phyloP scores from a whole-genome alignment of 2,797 vertebrate species.

The Champsocephalus esox region DNA sequence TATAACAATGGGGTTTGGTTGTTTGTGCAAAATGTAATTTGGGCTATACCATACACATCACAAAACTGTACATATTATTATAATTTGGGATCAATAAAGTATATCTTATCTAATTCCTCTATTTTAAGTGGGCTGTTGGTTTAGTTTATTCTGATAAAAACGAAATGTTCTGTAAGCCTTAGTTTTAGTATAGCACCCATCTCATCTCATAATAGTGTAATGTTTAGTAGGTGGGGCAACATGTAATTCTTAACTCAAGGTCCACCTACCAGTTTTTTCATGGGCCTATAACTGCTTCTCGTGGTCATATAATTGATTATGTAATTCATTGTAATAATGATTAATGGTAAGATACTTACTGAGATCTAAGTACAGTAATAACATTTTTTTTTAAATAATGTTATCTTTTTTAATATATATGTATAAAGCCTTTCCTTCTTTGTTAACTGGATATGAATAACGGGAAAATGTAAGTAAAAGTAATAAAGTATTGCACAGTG shows the following conservation, averaged over 20 bases:
- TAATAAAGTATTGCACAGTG: too few relatives aligned
- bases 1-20: neutral
- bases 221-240: neutral
- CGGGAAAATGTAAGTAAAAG: too few relatives aligned
- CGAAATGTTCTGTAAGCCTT: neutral
- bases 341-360: too few relatives aligned
- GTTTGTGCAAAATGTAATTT: neutral
- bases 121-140: neutral
- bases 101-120: neutral
- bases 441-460: too few relatives aligned
- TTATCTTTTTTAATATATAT: too few relatives aligned
- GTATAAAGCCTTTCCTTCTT: too few relatives aligned
- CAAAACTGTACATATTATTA: neutral
- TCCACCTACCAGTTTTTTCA: neutral
- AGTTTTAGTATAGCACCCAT: neutral
- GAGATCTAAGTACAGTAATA: too few relatives aligned
- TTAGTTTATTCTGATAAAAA: neutral
- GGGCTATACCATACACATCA: neutral
- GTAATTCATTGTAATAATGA: too few relatives aligned
- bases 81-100: too few relatives aligned
- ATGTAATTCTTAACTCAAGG: neutral
- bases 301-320: neutral
- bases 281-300: neutral
- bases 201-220: neutral
- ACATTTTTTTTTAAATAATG: too few relatives aligned